Percentiles rank a stretch among this genome's conserved stretches.
Conservation (phyloP, 2,797 vertebrate species). For the Tarsius wallacei region DNA sequence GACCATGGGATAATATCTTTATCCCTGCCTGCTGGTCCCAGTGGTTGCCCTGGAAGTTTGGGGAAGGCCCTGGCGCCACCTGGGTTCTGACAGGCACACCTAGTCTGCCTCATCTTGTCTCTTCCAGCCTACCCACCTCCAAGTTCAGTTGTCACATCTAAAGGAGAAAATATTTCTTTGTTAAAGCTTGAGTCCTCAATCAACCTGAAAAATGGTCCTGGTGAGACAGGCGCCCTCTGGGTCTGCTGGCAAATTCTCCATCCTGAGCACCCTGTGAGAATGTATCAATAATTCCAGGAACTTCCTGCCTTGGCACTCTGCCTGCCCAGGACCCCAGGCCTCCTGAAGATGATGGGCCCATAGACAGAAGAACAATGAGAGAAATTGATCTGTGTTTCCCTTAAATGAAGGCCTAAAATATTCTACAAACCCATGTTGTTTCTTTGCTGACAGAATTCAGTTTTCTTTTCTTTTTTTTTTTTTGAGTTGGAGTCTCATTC, state of each 20-base stretch:
- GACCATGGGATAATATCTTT: too few relatives aligned
- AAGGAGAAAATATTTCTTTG: not conserved
- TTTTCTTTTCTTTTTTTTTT: too few relatives aligned
- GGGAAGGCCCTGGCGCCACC: not conserved
- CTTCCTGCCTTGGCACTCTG: slow-evolving; percentile 52
- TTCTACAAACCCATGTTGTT: accelerated
- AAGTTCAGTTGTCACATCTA: not conserved
- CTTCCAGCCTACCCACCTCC: not conserved
- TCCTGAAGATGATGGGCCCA: not conserved
- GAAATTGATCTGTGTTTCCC: slow-evolving; percentile 57
- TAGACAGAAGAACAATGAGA: not conserved
- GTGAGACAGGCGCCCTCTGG: slow-evolving; percentile 89
- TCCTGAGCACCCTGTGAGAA: slow-evolving; percentile 89
- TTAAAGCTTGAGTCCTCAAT: slow-evolving; percentile 84
- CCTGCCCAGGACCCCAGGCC: not conserved
- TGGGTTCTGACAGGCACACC: not conserved
- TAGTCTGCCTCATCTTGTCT: not conserved
- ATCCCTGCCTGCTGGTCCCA: too few relatives aligned
- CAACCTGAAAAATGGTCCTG: slow-evolving; percentile 92
- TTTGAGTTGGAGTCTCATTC: too few relatives aligned
- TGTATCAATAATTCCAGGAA: slow-evolving; percentile 91
- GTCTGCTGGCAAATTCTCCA: slow-evolving; percentile 89
- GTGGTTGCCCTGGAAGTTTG: too few relatives aligned
- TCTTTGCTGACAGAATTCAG: too few relatives aligned
- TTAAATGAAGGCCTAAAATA: slow-evolving; percentile 43